These are phyloP conservation scores for Epinephelus fuscoguttatus DNA, from an alignment of 2,113 vertebrate species.

Conservation along the genomic window DNA sequence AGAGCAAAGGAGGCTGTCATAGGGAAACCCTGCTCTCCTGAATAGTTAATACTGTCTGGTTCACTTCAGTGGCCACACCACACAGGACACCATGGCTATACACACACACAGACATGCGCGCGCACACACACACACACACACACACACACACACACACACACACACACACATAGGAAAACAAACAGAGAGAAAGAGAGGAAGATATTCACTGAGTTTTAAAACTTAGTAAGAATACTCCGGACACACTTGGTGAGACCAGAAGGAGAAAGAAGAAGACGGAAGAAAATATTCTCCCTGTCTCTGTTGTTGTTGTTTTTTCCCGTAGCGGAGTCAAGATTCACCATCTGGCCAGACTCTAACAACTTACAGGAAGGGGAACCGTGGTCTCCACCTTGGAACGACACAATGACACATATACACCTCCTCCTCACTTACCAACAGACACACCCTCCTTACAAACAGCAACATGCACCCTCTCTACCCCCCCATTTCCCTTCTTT, in stretches of 20 bases:
- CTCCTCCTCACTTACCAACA: slow-evolving; percentile 51
- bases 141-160: no score
- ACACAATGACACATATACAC: slow-evolving; percentile 65
- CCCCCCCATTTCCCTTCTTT: slow-evolving; percentile 39
- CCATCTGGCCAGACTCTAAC: slow-evolving; percentile 47
- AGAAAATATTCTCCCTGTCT: background rate
- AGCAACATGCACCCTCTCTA: slow-evolving; percentile 33
- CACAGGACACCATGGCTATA: slow-evolving; percentile 63
- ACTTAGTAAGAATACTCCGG: slow-evolving; percentile 7
- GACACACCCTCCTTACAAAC: slow-evolving; percentile 66
- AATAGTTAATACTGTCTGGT: slow-evolving; percentile 79
- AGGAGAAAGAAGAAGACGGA: background rate
- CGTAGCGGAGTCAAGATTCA: slow-evolving; percentile 29
- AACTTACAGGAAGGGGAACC: slow-evolving; percentile 69
- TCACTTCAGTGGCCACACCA: slow-evolving; percentile 68
- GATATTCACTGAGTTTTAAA: background rate
- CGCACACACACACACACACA: no score
- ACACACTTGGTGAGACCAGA: background rate
- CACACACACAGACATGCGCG: slow-evolving; percentile 2
- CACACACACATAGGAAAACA: slow-evolving; percentile 22
- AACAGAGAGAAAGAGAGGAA: background rate
- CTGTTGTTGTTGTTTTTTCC: slow-evolving; percentile 47
- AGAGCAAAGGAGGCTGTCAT: slow-evolving; percentile 59
- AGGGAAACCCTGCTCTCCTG: slow-evolving; percentile 73
- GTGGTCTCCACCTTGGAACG: slow-evolving; percentile 57